Percentiles rank a stretch among this genome's conserved stretches.
These are phyloP conservation scores for Chloropsis hardwickii DNA, from an alignment of 2,113 vertebrate genomes.

Conservation along the genomic window DNA sequence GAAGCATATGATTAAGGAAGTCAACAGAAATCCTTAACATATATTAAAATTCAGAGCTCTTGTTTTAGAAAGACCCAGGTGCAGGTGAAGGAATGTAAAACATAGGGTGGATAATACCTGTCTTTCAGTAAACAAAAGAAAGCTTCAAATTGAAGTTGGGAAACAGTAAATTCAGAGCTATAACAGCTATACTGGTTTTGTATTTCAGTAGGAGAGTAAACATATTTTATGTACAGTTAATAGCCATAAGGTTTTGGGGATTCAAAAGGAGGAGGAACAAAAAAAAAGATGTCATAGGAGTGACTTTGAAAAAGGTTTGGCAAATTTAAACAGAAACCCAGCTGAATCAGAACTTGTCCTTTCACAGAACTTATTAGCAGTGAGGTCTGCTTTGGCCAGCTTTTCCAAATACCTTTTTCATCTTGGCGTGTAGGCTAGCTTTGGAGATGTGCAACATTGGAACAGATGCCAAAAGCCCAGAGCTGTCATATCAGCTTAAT, in stretches of 20 bases:
- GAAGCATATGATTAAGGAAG: not conserved
- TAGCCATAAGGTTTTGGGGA: not conserved
- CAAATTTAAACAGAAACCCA: not conserved
- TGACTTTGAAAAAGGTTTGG: not conserved
- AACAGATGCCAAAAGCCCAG: not conserved
- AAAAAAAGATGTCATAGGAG: not conserved
- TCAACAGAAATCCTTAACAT: not conserved
- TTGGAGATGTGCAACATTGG: not conserved
- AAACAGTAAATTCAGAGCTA: not conserved
- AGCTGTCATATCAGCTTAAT: not conserved
- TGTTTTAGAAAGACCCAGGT: not conserved
- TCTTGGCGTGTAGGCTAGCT: not conserved
- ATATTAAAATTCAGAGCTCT: not conserved
- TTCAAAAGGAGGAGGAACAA: not conserved
- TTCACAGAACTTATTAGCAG: not conserved
- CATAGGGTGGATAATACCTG: not conserved
- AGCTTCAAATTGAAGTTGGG: not conserved
- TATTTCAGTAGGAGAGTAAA: not conserved
- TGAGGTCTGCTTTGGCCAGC: not conserved
- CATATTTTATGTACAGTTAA: not conserved
- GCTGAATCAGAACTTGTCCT: not conserved
- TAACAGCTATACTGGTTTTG: not conserved
- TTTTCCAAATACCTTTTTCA: not conserved
- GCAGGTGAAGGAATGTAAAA: not conserved
- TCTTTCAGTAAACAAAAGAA: not conserved